Conservation (phyloP, 2,888 invertebrate species). For the Polydesmus complanatus region DNA sequence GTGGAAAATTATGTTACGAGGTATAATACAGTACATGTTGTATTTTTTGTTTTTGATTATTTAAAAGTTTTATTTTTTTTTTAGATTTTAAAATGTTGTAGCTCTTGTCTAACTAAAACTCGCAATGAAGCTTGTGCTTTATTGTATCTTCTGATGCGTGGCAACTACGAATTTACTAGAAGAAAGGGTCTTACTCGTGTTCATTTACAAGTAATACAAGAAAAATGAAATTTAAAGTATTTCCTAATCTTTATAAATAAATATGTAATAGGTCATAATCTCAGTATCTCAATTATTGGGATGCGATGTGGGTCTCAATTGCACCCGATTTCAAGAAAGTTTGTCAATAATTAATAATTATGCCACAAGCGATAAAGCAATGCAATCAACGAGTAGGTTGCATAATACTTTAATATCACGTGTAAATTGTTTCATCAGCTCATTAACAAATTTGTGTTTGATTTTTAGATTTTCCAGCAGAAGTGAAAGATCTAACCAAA, state of each 20-base stretch:
- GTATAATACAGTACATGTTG: constrained; percentile 30
- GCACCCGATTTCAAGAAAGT: constrained; percentile 87
- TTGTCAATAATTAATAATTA: constrained; percentile 83
- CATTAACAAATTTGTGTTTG: constrained; percentile 2
- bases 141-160: constrained; percentile 79
- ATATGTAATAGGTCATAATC: constrained; percentile 59
- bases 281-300: constrained; percentile 88
- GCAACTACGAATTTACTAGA: constrained; percentile 79
- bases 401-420: no score
- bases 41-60: not conserved
- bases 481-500: constrained; percentile 85
- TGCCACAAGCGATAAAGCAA: constrained; percentile 80
- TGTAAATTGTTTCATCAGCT: no score
- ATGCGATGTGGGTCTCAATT: constrained; percentile 76
- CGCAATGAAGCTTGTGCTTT: constrained; percentile 84
- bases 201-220: constrained; percentile 56
- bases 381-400: constrained; percentile 74
- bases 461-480: constrained; percentile 56
- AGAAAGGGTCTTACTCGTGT: constrained; percentile 74
- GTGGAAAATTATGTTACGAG: constrained; percentile 66
- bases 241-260: not conserved
- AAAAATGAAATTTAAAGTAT: not conserved
- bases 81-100: constrained; percentile 58
- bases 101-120: constrained; percentile 66
- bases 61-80: constrained; percentile 17